Conservation (phyloP, 2,888 invertebrate species). For the Trichogramma evanescens region DNA sequence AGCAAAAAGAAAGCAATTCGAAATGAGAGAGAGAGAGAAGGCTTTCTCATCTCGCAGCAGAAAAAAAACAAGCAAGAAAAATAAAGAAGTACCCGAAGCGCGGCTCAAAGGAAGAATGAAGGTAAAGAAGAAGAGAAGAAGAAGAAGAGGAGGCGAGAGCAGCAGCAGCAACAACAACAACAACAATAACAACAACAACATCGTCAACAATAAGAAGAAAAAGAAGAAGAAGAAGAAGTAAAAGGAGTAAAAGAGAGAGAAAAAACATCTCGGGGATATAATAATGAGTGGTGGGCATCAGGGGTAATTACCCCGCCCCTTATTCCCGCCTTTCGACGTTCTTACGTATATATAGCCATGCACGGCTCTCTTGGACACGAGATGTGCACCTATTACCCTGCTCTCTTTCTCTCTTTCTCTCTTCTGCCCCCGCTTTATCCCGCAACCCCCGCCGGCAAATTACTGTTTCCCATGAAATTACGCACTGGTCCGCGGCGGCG, state of each 20-base stretch:
- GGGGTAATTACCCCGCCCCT: constrained; percentile 46
- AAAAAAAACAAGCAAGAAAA: not conserved
- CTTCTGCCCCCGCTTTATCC: constrained; percentile 5
- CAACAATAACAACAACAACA: too few relatives aligned
- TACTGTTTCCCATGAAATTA: constrained; percentile 43
- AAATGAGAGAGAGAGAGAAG: not conserved
- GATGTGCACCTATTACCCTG: constrained; percentile 38
- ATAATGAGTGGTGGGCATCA: constrained; percentile 40
- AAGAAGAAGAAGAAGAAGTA: constrained; percentile 1
- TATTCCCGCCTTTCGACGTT: constrained; percentile 43
- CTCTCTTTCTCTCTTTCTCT: constrained; percentile 1
- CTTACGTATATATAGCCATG: not conserved
- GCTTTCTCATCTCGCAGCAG: too few relatives aligned
- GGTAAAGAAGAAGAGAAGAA: not conserved
- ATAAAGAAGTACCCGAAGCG: not conserved
- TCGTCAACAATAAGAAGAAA: not conserved
- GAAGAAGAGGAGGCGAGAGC: not conserved
- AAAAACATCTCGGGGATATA: constrained; percentile 33
- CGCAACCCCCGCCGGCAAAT: constrained; percentile 29
- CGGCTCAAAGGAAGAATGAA: not conserved
- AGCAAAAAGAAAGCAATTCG: not conserved
- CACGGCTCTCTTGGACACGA: constrained; percentile 33
- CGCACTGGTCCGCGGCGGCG: constrained; percentile 32
- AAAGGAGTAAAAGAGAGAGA: constrained; percentile 4
- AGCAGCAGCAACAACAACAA: too few relatives aligned